A percentile compares a stretch with the other conserved stretches of the same genome.
Evolutionary conservation across 2,888 invertebrate genomes (phyloP).

Genomic region (Oscheius sp.): DNA sequence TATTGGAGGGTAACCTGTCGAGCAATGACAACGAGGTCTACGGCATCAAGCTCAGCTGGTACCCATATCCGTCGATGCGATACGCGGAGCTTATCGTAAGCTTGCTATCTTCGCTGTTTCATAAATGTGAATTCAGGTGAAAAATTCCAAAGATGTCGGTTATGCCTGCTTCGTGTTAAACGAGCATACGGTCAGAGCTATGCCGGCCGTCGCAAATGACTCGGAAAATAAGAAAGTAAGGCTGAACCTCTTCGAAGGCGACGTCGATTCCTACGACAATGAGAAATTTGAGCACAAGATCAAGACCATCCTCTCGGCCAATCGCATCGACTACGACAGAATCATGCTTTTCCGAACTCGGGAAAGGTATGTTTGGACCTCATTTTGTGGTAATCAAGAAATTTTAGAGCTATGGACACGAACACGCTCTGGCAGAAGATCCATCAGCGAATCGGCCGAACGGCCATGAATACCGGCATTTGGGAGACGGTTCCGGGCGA

Average conservation of each 20-base stretch:
- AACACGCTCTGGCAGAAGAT: background rate
- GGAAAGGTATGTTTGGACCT: too few relatives aligned
- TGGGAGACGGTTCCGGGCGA: background rate
- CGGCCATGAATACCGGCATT: background rate
- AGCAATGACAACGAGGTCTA: background rate
- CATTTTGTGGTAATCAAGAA: background rate
- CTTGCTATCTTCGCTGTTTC: background rate
- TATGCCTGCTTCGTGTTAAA: background rate
- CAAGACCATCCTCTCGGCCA: background rate
- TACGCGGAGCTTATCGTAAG: background rate
- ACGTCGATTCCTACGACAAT: background rate
- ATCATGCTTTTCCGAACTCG: background rate
- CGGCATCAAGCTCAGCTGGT: conserved; percentile 5
- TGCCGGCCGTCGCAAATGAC: background rate
- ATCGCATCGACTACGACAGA: background rate
- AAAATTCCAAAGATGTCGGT: conserved; percentile 5
- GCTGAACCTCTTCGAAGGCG: background rate
- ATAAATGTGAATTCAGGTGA: background rate
- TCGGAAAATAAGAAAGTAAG: background rate
- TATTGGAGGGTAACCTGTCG: background rate
- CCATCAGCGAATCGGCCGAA: conserved; percentile 9
- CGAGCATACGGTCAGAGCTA: background rate
- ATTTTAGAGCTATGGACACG: background rate
- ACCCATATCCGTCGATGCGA: background rate
- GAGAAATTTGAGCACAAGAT: background rate